Conservation (phyloP, 2,888 invertebrate species). For the Eucera pruinosa region DNA sequence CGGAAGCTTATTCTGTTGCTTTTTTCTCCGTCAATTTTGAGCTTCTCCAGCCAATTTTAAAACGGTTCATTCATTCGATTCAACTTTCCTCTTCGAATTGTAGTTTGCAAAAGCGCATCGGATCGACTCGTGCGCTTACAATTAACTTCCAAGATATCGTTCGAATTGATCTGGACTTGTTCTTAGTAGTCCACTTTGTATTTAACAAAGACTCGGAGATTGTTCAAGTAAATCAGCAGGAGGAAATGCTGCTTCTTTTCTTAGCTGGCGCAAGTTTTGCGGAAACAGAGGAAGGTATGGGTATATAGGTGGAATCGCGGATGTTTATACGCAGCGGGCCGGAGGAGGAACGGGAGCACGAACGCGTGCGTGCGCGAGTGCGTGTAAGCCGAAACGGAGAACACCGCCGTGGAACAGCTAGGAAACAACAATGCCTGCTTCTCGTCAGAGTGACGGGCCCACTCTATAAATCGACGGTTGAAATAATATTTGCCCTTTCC, state of each 20-base stretch:
- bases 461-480: slow-evolving; percentile 78
- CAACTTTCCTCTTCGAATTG: too few species aligned
- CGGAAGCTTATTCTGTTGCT: too few species aligned
- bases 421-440: slow-evolving; percentile 68
- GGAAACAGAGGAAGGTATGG: neutral
- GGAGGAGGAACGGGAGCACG: too few species aligned
- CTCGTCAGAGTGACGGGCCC: slow-evolving; percentile 74
- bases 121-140: too few species aligned
- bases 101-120: too few species aligned
- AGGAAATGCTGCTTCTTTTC: neutral
- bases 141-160: too few species aligned
- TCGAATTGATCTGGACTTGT: too few species aligned
- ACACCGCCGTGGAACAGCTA: slow-evolving; percentile 4
- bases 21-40: too few species aligned
- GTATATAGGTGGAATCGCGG: neutral
- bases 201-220: neutral
- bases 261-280: neutral
- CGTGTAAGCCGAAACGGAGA: slow-evolving; percentile 40
- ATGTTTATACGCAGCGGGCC: slow-evolving; percentile 57
- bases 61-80: too few species aligned
- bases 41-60: too few species aligned
- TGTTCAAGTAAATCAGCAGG: neutral
- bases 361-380: too few species aligned
- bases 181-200: too few species aligned
- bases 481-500: slow-evolving; percentile 79